Percentiles rank a stretch among this genome's conserved stretches.
These are phyloP conservation scores for Tanypteryx hageni DNA, from an alignment of 2,888 invertebrate species.

Conservation along the genomic window DNA sequence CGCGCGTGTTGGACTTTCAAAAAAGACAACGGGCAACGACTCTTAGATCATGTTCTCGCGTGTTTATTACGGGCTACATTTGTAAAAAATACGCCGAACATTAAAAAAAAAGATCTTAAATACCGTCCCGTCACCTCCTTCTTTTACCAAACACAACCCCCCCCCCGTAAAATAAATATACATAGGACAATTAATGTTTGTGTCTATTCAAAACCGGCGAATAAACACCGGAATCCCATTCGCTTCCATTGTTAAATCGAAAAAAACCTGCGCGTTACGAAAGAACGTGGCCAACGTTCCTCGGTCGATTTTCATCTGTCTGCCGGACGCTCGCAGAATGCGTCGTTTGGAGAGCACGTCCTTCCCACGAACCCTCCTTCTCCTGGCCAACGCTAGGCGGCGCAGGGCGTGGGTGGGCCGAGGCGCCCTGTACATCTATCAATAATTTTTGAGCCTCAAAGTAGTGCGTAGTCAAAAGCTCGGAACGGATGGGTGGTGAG, in stretches of 20 bases:
- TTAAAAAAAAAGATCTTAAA: not conserved
- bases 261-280: not conserved
- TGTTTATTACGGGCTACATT: too few relatives aligned
- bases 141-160: not conserved
- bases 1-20: too few relatives aligned
- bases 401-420: not conserved
- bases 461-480: not conserved
- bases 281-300: not conserved
- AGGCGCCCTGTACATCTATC: slow-evolving; percentile 6
- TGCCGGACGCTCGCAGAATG: not conserved
- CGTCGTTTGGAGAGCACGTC: not conserved
- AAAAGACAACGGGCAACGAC: too few relatives aligned
- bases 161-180: not conserved
- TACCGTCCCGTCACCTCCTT: not conserved
- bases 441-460: not conserved
- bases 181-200: not conserved
- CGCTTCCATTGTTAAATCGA: not conserved
- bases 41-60: too few relatives aligned
- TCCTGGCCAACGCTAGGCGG: too few relatives aligned
- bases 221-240: not conserved
- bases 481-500: not conserved
- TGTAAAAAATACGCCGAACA: too few relatives aligned
- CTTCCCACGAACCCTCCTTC: not conserved
- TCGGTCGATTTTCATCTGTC: not conserved
- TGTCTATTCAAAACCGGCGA: not conserved